Percentiles rank a stretch among this genome's conserved stretches.
Evolutionary conservation across 2,888 invertebrate species (phyloP).

Genomic region (Watsonalla cultraria): DNA sequence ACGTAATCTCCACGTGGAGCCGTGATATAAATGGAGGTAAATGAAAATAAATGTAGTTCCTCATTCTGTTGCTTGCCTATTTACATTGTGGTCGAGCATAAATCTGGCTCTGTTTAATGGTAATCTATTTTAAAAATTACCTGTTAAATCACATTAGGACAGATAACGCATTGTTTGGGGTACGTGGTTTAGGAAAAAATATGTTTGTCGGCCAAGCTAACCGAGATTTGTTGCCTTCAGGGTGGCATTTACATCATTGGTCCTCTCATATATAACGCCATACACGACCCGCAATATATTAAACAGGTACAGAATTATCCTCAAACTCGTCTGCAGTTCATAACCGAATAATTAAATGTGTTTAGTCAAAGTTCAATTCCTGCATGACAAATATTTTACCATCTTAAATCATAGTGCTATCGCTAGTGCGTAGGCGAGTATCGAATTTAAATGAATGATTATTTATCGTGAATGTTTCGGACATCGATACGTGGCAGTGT

Average conservation of each 20-base stretch:
- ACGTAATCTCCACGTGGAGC: slow-evolving; percentile 78
- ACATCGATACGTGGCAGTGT: slow-evolving; percentile 45
- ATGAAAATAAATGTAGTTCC: slow-evolving; percentile 79
- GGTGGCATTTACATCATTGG: slow-evolving; percentile 67
- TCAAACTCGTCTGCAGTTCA: slow-evolving; percentile 14
- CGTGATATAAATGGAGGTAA: slow-evolving; percentile 75
- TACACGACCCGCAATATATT: slow-evolving; percentile 40
- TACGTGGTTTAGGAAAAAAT: slow-evolving; percentile 63
- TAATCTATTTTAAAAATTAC: slow-evolving; percentile 75
- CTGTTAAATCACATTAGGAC: slow-evolving; percentile 78
- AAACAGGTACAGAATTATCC: slow-evolving; percentile 34
- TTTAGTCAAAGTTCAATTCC: slow-evolving; percentile 19
- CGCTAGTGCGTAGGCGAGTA: slow-evolving; percentile 54
- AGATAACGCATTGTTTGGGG: slow-evolving; percentile 72
- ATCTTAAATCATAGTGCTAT: slow-evolving; percentile 54
- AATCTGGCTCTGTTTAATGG: slow-evolving; percentile 67
- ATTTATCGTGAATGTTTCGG: slow-evolving; percentile 59
- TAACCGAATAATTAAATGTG: slow-evolving; percentile 15
- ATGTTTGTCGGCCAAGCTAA: slow-evolving; percentile 61
- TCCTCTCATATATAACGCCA: slow-evolving; percentile 54
- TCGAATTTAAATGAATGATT: slow-evolving; percentile 67
- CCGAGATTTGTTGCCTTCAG: slow-evolving; percentile 67
- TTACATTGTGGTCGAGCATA: slow-evolving; percentile 67
- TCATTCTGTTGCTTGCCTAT: slow-evolving; percentile 74
- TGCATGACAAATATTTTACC: slow-evolving; percentile 32